phyloP scores from a whole-genome alignment of 2,113 vertebrate species.

The Morone chrysops region DNA sequence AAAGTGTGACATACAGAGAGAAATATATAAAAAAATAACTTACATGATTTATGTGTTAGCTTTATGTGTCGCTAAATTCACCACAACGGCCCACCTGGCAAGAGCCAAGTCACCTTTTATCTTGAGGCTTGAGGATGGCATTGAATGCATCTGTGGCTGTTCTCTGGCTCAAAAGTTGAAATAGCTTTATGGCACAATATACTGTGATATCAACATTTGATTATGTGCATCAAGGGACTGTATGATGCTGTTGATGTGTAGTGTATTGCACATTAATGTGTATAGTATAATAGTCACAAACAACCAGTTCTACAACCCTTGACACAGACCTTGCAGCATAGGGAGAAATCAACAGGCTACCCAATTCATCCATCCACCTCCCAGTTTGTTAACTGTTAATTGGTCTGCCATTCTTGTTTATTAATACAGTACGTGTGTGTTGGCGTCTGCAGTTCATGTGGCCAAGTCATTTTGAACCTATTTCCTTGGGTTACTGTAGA shows the following conservation, averaged over 20 bases:
- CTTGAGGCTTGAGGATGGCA: background rate
- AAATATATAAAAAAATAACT: background rate
- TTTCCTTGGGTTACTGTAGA: background rate
- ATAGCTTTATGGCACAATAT: slow-evolving; percentile 2
- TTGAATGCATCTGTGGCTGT: background rate
- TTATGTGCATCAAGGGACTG: background rate
- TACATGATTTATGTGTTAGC: background rate
- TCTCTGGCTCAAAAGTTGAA: background rate
- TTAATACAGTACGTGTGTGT: background rate
- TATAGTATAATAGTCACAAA: background rate
- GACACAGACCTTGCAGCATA: background rate
- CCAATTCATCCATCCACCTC: background rate
- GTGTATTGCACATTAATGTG: background rate
- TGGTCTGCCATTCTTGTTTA: background rate
- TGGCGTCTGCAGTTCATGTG: background rate
- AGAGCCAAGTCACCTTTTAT: background rate
- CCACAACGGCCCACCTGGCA: background rate
- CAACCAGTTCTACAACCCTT: background rate
- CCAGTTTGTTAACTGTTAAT: background rate
- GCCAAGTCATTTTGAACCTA: background rate
- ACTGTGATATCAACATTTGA: slow-evolving; percentile 1
- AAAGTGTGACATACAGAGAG: background rate
- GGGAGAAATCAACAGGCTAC: background rate
- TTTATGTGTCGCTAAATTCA: background rate
- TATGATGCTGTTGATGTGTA: background rate